phyloP scores from a whole-genome alignment of 2,888 invertebrate genomes.

The Tetropium fuscum region DNA sequence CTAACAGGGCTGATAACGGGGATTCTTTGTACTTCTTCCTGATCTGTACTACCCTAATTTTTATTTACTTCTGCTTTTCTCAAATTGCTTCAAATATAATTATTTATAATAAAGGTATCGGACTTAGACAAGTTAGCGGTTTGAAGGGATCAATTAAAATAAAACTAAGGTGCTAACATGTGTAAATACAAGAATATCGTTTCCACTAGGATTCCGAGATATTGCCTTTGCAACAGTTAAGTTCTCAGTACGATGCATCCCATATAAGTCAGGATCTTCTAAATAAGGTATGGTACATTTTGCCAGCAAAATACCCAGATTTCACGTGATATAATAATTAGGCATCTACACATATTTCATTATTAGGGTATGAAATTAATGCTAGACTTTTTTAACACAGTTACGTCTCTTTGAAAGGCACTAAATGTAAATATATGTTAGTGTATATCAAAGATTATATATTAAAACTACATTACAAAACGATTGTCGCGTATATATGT shows the following conservation, averaged over 20 bases:
- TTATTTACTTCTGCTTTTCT: no score
- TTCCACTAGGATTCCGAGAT: no score
- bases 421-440: constrained; percentile 51
- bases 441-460: constrained; percentile 50
- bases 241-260: no score
- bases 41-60: neutral
- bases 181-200: no score
- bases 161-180: no score
- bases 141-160: no score
- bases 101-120: no score
- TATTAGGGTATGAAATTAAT: constrained; percentile 38
- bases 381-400: constrained; percentile 37
- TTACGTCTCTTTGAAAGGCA: constrained; percentile 51
- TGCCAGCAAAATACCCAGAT: constrained; percentile 38
- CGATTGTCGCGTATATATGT: constrained; percentile 57
- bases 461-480: constrained; percentile 45
- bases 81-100: constrained; percentile 2
- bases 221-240: no score
- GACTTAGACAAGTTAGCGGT: no score
- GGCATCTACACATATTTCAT: constrained; percentile 32
- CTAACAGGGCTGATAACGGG: no score
- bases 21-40: constrained; percentile 1
- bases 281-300: constrained; percentile 38
- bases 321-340: constrained; percentile 27
- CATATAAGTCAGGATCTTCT: no score